Conservation (phyloP, 2,113 vertebrate genomes). For the Cygnus buccinator region DNA sequence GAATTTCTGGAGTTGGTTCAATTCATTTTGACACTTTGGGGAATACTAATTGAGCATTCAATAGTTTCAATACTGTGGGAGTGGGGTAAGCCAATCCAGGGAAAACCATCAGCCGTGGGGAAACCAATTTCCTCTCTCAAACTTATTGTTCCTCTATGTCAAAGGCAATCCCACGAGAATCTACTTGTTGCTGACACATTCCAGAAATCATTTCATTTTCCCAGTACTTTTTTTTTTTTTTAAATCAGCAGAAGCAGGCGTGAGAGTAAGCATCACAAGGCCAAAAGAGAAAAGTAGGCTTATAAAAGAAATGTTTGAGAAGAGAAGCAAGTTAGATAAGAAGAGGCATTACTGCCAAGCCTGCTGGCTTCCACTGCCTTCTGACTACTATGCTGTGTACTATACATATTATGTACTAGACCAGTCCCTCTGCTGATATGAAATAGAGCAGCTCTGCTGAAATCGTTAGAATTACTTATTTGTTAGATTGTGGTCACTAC, state of each 20-base stretch:
- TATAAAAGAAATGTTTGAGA: neutral
- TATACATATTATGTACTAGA: neutral
- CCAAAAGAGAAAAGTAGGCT: neutral
- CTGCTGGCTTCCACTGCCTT: neutral
- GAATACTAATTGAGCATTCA: constrained; percentile 37
- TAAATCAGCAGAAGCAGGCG: neutral
- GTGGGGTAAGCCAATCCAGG: constrained; percentile 15
- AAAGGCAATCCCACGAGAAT: constrained; percentile 12
- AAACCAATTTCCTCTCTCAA: constrained; percentile 53
- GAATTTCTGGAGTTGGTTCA: constrained; percentile 33
- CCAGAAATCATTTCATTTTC: constrained; percentile 35
- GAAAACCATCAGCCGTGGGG: neutral
- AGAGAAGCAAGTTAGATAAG: neutral
- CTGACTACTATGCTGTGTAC: neutral
- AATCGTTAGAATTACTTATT: neutral
- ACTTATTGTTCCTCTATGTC: constrained; percentile 24
- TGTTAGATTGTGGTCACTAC: neutral
- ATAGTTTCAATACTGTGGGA: neutral
- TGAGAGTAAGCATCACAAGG: neutral
- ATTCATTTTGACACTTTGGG: neutral
- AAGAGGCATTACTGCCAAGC: neutral
- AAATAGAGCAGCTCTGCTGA: neutral
- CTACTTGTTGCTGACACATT: constrained; percentile 33
- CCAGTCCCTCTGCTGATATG: neutral
- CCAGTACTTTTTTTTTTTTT: neutral